Base-by-base conservation (phyloP, 2,113 vertebrate genomes). In the Puma concolor region DNA sequence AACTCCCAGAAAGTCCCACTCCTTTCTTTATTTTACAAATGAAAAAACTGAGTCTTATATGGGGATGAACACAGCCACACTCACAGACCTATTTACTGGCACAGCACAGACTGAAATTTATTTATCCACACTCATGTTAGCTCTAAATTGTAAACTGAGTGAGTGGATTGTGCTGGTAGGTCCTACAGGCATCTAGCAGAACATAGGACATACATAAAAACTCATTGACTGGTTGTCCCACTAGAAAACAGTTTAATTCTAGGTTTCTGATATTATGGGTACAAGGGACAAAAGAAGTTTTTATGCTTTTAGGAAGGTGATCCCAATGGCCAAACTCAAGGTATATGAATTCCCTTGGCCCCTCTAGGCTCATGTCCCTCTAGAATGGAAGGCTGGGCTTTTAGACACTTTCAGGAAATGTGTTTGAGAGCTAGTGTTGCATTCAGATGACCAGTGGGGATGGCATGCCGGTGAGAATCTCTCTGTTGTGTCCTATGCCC, bases 341-440 rank as follows among this genome's bases (percentile, higher is more conserved):
- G 17, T 36, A 41, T 33, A 50, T 1, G 15, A 63, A 33, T 31
- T 74, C 33, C n/a, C 11, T 16, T n/a, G 89, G 23, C 8, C 74
- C 66, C 31, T 33, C 10, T 14, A 33, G 57, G 44, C 29, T 81
- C 57, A 14, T 8, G 4, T 36, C 11, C 13, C 52, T 79, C 33
- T 19, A 36, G 25, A 9, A 16, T 4, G 31, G 72, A 60, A 29
- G 67, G 50, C 12, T 36, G 82, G 38, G 8, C n/a, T 54, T 57
- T n/a, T 16, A 23, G 77, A n/a, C 5, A 12, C 27, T 50, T 64
- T 31, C 29, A 48, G 27, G 13, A 31, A 54, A n/a, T 11, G 8
- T 0, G 10, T 10, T 13, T 13, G 4, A 21, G 2, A 5, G 36
- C 5, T 0, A 38, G 21, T 4, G 4, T 63, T 80, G 36, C 2